Evolutionary conservation across 2,888 invertebrate genomes (phyloP).

Genomic region (Arctia plantaginis): DNA sequence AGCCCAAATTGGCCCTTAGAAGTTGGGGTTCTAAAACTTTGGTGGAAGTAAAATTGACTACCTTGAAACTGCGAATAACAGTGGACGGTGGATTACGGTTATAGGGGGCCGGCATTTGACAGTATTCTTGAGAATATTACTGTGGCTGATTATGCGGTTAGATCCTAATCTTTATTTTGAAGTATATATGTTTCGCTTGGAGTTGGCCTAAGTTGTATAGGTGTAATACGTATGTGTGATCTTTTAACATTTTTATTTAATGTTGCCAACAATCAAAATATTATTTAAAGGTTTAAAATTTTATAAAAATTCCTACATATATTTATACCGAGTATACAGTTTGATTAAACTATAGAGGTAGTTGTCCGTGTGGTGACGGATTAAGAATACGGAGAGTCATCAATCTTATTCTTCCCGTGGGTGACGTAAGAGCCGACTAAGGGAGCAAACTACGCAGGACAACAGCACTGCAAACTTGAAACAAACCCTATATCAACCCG

Average conservation of each 20-base stretch:
- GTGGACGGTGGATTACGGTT: constrained; percentile 11
- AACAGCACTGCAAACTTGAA: too few relatives aligned
- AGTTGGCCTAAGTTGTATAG: background rate
- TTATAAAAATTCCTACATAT: too few relatives aligned
- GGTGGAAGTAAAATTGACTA: constrained; percentile 19
- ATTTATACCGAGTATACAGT: too few relatives aligned
- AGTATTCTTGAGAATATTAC: constrained; percentile 11
- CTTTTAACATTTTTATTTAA: background rate
- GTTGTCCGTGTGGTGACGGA: too few relatives aligned
- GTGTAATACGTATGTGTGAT: background rate
- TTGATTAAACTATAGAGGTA: too few relatives aligned
- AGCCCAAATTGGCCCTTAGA: constrained; percentile 39
- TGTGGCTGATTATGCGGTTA: background rate
- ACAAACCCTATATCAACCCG: too few relatives aligned
- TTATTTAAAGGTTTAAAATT: too few relatives aligned
- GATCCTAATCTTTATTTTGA: background rate
- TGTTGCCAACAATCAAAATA: background rate
- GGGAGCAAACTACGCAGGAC: too few relatives aligned
- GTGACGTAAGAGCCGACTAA: too few relatives aligned
- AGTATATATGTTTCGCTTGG: background rate
- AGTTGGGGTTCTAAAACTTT: constrained; percentile 36
- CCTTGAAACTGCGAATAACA: constrained; percentile 12
- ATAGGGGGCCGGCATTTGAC: constrained; percentile 6
- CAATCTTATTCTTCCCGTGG: too few relatives aligned
- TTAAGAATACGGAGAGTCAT: too few relatives aligned